Evolutionary conservation across 2,797 vertebrate genomes (phyloP), one percentile per base, ranked within the genome.

Genomic region (Protonibea diacanthus): DNA sequence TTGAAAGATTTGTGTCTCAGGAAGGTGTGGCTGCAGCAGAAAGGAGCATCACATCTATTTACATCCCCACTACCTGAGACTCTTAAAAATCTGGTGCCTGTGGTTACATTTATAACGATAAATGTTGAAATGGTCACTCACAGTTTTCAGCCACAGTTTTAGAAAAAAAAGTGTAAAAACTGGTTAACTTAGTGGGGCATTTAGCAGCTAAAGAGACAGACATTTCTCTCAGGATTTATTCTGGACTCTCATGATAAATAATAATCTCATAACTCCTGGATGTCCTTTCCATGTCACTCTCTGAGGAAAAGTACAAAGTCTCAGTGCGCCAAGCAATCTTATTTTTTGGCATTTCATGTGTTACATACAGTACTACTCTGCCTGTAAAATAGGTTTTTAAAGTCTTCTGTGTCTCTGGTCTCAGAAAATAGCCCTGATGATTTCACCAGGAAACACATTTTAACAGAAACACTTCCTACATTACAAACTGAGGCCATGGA

Each of bases 1-100:
- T 33, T 33, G 20, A 60, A 71, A 52, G 5, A 63, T 62, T 11
- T 57, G 44, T 42, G 40, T 68, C 27, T 45, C 21, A 42, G 57
- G 25, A 11, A 25, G 47, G 17, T 45, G 33, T 48, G 27, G 1
- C 27, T 29, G n/a, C 20, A 51, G 47, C 44, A 67, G 42, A 52
- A 29, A 47, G 3, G 13, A 68, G 40, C 25, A 12, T 73, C 55
- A 12, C 33, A 33, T 33, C 33, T 8, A 33, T 33, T 33, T 33
- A 23, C 38, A 44, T 25, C 15, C 4, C 17, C 17, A 25, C 29
- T 3, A 13, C 21, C 56, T 23, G 6, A 65, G 25, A 29, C 21
- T 5, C n/a, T n/a, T n/a, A n/a, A n/a, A n/a, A n/a, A n/a, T n/a
- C n/a, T 40, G 47, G 23, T 42, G 6, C 48, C 33, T n/a, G 14